Conservation (phyloP, 30 jellyfish, hydroid and myxozoan genomes). For the Turritopsis dohrnii region DNA sequence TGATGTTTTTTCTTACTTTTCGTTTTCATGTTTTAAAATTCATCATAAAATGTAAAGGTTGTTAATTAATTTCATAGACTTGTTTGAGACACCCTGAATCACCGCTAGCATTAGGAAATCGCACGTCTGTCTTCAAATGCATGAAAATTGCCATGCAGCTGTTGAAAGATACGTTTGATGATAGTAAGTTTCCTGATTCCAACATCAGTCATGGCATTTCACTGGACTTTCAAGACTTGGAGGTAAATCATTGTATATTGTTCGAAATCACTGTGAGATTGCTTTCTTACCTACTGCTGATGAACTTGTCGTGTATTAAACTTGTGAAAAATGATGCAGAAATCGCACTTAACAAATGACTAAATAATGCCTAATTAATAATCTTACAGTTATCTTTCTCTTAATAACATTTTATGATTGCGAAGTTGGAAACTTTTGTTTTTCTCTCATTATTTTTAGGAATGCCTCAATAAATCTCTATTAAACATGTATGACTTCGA, state of each 20-base stretch:
- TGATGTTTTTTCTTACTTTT: background rate
- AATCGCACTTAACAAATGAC: too few species aligned
- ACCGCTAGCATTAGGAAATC: slow-evolving; percentile 81
- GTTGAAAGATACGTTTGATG: slow-evolving; percentile 51
- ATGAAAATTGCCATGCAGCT: slow-evolving; percentile 91
- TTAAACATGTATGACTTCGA: background rate
- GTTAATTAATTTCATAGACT: slow-evolving; percentile 44
- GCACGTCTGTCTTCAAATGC: slow-evolving; percentile 75
- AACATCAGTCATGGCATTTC: slow-evolving; percentile 30
- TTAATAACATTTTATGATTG: too few species aligned
- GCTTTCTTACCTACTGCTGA: too few species aligned
- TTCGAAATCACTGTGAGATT: too few species aligned
- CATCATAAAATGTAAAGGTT: background rate
- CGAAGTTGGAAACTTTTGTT: background rate
- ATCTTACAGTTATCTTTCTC: too few species aligned
- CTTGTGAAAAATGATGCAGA: too few species aligned
- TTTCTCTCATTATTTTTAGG: background rate
- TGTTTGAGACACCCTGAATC: slow-evolving; percentile 98
- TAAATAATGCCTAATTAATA: too few species aligned
- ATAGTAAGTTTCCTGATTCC: slow-evolving; percentile 50
- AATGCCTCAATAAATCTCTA: background rate
- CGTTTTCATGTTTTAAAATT: background rate
- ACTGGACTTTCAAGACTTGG: slow-evolving; percentile 8
- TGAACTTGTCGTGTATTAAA: too few species aligned
- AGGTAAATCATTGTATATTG: background rate